Conservation (phyloP, 1,140 invertebrate genomes). For the Pygmarrhopalites habei region DNA sequence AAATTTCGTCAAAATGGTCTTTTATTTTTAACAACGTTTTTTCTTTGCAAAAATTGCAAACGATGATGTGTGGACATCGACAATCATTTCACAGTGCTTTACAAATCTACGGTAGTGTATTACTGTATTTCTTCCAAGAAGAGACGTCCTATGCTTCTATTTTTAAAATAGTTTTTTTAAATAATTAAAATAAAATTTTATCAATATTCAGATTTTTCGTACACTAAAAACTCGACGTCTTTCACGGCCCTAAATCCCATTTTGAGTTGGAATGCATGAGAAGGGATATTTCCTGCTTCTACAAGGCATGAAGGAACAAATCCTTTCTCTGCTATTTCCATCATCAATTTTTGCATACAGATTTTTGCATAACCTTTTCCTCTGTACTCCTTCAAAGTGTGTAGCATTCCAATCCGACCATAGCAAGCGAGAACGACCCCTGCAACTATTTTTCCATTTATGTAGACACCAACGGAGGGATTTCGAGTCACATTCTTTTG, state of each 20-base stretch:
- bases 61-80: no score
- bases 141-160: no score
- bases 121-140: no score
- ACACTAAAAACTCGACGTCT: constrained; percentile 13
- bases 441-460: neutral
- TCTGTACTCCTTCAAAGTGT: neutral
- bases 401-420: neutral
- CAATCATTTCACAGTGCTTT: no score
- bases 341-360: constrained; percentile 16
- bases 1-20: no score
- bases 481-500: neutral
- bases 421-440: neutral
- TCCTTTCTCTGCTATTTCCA: constrained; percentile 2
- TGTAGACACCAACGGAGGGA: neutral
- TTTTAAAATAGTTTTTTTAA: no score
- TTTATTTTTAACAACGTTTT: no score
- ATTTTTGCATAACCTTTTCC: constrained; percentile 11
- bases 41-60: no score
- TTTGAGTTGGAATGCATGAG: constrained; percentile 12
- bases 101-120: no score
- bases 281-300: constrained; percentile 14
- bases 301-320: constrained; percentile 19
- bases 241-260: constrained; percentile 13
- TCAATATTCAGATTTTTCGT: neutral
- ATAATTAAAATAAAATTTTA: no score